These are phyloP conservation scores for Drosophila greeni DNA, from an alignment of 2,888 invertebrate genomes.

Conservation along the genomic window DNA sequence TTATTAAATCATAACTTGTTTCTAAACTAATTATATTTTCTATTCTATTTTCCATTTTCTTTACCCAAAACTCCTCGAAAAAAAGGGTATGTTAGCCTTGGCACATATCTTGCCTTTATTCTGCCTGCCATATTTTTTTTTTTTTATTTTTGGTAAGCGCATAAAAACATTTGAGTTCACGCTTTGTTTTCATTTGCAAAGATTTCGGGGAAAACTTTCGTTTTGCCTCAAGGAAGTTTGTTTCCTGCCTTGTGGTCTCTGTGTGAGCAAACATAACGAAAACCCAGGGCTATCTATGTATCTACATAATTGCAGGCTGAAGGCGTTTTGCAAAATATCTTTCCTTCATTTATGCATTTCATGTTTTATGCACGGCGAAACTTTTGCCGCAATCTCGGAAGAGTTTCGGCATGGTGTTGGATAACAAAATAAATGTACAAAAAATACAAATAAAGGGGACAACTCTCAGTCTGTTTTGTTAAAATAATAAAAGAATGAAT, in stretches of 20 bases:
- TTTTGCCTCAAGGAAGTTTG: slow-evolving; percentile 18
- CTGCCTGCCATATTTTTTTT: slow-evolving; percentile 2
- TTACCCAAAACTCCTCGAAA: neutral
- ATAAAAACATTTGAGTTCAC: slow-evolving; percentile 52
- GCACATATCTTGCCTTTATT: slow-evolving; percentile 5
- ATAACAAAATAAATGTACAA: slow-evolving; percentile 1
- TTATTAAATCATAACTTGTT: neutral
- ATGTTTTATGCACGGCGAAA: slow-evolving; percentile 41
- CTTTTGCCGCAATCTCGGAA: slow-evolving; percentile 22
- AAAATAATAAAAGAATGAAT: neutral
- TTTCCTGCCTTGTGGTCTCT: slow-evolving; percentile 12
- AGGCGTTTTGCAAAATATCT: slow-evolving; percentile 31
- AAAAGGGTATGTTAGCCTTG: slow-evolving; percentile 8
- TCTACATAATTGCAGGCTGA: slow-evolving; percentile 44
- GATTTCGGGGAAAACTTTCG: slow-evolving; percentile 35
- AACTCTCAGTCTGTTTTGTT: neutral
- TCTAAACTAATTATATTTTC: too few relatives aligned
- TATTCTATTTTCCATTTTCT: too few relatives aligned
- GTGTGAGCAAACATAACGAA: slow-evolving; percentile 2
- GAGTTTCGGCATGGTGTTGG: neutral
- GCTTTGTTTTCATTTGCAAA: slow-evolving; percentile 30
- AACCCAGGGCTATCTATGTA: slow-evolving; percentile 24
- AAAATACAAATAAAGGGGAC: neutral
- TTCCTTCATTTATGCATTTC: slow-evolving; percentile 39
- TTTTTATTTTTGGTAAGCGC: slow-evolving; percentile 14